Conservation (phyloP, 2,797 vertebrate species). For the Calcarius lapponicus region DNA sequence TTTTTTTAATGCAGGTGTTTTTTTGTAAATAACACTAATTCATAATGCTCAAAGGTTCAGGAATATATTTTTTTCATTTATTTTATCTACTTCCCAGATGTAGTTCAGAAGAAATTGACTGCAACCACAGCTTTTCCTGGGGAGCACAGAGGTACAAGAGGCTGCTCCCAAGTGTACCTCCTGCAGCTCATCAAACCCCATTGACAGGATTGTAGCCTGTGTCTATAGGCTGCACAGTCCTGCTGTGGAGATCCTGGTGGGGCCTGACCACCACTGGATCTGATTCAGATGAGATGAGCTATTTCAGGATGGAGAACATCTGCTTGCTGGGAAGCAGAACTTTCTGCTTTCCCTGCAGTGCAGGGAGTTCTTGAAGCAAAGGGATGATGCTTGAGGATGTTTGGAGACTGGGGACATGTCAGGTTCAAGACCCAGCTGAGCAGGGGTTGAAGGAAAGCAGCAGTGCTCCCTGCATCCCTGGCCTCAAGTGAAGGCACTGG, state of each 20-base stretch:
- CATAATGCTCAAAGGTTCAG: background rate
- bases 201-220: background rate
- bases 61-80: background rate
- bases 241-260: background rate
- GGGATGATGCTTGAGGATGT: background rate
- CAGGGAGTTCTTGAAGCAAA: background rate
- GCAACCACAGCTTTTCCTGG: background rate
- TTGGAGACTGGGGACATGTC: background rate
- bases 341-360: background rate
- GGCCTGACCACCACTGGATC: background rate
- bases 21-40: background rate
- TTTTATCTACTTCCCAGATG: background rate
- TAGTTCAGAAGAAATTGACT: background rate
- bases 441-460: background rate
- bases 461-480: background rate
- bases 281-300: background rate
- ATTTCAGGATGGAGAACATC: background rate
- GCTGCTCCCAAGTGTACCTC: background rate
- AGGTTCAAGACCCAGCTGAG: background rate
- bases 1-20: background rate
- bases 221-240: background rate
- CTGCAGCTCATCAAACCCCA: background rate
- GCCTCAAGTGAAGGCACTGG: fast-evolving
- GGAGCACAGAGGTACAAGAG: background rate
- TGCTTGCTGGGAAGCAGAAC: background rate